Evolutionary conservation across 2,113 vertebrate species (phyloP).

Genomic region (Chamaetylas fuelleborni): DNA sequence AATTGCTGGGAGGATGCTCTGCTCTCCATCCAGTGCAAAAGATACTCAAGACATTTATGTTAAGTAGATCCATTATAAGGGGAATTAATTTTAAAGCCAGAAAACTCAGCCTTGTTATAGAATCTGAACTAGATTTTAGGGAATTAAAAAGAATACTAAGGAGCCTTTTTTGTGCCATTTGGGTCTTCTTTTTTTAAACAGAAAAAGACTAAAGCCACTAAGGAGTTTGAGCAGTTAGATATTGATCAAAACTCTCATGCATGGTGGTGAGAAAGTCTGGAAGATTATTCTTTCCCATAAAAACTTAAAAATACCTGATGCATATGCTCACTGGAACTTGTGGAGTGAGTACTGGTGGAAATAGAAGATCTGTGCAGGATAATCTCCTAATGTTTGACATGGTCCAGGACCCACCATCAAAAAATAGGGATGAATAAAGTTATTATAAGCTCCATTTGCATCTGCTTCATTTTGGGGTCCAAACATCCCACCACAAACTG

Average conservation of each 20-base stretch:
- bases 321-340: neutral
- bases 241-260: neutral
- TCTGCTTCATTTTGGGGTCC: neutral
- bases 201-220: neutral
- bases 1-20: neutral
- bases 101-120: neutral
- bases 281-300: neutral
- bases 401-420: neutral
- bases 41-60: rapidly evolving
- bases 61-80: neutral
- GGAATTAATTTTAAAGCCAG: neutral
- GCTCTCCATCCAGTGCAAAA: neutral
- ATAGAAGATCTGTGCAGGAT: neutral
- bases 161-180: neutral
- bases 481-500: neutral
- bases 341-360: neutral
- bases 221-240: neutral
- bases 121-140: neutral
- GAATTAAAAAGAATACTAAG: neutral
- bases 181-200: neutral
- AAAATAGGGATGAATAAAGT: neutral
- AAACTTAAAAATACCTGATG: neutral
- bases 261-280: neutral
- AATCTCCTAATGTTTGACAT: neutral
- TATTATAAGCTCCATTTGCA: neutral